Conservation (phyloP, 2,797 vertebrate genomes). For the Agapornis canus region DNA sequence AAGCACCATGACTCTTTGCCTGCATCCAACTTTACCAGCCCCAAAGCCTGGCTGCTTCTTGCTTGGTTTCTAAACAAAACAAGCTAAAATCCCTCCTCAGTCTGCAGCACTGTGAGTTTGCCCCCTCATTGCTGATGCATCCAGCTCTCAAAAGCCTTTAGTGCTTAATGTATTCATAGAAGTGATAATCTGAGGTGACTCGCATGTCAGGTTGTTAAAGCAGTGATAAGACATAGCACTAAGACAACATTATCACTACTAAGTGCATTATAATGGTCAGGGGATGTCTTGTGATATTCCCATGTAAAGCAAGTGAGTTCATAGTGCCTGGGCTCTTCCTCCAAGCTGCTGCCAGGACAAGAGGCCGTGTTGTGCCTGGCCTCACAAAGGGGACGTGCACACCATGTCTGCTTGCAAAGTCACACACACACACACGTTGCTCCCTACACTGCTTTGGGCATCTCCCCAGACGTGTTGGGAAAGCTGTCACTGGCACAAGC, state of each 20-base stretch:
- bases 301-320: not conserved
- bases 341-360: not conserved
- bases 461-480: slow-evolving; percentile 54
- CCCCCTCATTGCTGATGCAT: not conserved
- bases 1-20: not conserved
- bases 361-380: not conserved
- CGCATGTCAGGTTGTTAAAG: slow-evolving; percentile 71
- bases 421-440: not conserved
- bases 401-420: not conserved
- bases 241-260: slow-evolving; percentile 35
- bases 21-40: not conserved
- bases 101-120: not conserved
- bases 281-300: not conserved
- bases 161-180: slow-evolving; percentile 68
- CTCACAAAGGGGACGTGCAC: not conserved
- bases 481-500: slow-evolving; percentile 64
- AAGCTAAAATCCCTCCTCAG: not conserved
- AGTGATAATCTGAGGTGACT: slow-evolving; percentile 67
- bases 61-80: not conserved
- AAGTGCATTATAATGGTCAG: slow-evolving; percentile 40
- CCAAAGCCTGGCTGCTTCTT: not conserved
- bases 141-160: slow-evolving; percentile 51
- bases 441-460: slow-evolving; percentile 46
- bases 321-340: not conserved
- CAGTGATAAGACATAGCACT: slow-evolving; percentile 56